A percentile compares a stretch with the other conserved stretches of the same genome.
phyloP scores from a whole-genome alignment of 2,113 vertebrate genomes.

The Mugil cephalus region DNA sequence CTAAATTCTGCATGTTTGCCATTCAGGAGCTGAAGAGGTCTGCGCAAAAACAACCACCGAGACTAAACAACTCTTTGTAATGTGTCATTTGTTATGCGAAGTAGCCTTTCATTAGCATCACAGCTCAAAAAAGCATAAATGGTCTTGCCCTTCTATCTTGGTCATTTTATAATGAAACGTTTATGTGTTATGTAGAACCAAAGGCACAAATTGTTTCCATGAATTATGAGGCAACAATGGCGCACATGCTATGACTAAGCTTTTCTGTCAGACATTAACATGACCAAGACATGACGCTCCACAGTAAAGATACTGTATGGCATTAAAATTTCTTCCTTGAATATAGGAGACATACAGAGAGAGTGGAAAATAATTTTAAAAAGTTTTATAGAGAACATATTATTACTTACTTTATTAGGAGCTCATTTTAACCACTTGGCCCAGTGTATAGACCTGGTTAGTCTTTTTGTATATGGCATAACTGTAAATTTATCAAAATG shows the following conservation, averaged over 20 bases:
- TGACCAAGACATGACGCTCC: not conserved
- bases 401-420: not conserved
- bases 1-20: conserved; percentile 58
- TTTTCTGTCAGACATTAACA: not conserved
- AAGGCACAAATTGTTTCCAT: not conserved
- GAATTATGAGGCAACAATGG: not conserved
- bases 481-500: too few species aligned
- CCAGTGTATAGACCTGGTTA: too few species aligned
- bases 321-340: not conserved
- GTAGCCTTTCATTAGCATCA: conserved; percentile 68
- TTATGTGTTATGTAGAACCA: conserved; percentile 3
- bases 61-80: conserved; percentile 81
- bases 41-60: conserved; percentile 66
- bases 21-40: conserved; percentile 69
- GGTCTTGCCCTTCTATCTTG: conserved; percentile 16
- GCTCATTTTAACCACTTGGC: too few species aligned
- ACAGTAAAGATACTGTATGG: not conserved
- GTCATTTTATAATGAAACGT: conserved; percentile 24
- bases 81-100: conserved; percentile 66
- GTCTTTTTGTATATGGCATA: too few species aligned
- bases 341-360: not conserved
- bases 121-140: conserved; percentile 42
- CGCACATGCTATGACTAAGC: not conserved
- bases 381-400: not conserved
- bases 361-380: too few species aligned